Conservation (phyloP, 2,888 invertebrate species). For the Hermaeophaga mercurialis region DNA sequence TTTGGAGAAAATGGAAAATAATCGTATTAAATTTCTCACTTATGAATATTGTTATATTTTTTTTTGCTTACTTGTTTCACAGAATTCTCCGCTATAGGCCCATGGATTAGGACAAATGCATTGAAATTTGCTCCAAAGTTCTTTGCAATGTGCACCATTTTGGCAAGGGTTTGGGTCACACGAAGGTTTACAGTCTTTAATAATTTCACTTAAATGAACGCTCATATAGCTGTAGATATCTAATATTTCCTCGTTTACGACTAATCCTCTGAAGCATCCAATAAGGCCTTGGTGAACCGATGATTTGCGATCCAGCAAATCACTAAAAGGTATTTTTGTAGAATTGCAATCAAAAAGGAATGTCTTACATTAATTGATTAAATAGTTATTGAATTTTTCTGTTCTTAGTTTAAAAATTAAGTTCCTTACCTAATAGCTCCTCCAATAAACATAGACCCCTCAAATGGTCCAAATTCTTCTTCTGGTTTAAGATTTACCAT, state of each 20-base stretch:
- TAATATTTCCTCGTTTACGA: constrained; percentile 88
- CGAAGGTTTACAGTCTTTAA: constrained; percentile 91
- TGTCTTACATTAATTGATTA: too few relatives aligned
- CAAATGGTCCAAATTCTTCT: constrained; percentile 90
- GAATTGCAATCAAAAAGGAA: not conserved
- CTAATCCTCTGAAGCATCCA: constrained; percentile 91
- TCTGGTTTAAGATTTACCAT: constrained; percentile 85
- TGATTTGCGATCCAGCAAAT: constrained; percentile 75
- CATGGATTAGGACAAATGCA: constrained; percentile 92
- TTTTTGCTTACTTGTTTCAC: constrained; percentile 78
- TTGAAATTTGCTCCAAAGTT: constrained; percentile 89
- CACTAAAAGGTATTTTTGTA: constrained; percentile 61
- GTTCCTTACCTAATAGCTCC: constrained; percentile 84
- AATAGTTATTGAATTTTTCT: constrained; percentile 14
- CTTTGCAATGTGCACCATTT: constrained; percentile 88
- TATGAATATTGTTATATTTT: too few relatives aligned
- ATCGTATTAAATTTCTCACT: not conserved
- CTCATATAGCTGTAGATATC: constrained; percentile 93
- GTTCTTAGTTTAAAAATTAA: not conserved
- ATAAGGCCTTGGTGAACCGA: constrained; percentile 88
- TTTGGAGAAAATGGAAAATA: constrained; percentile 9
- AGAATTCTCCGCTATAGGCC: constrained; percentile 89
- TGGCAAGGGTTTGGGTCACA: constrained; percentile 94
- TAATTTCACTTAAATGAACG: constrained; percentile 88
- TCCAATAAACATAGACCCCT: constrained; percentile 92